phyloP scores from a whole-genome alignment of 2,888 invertebrate species.

The Listrodromus nycthemerus region DNA sequence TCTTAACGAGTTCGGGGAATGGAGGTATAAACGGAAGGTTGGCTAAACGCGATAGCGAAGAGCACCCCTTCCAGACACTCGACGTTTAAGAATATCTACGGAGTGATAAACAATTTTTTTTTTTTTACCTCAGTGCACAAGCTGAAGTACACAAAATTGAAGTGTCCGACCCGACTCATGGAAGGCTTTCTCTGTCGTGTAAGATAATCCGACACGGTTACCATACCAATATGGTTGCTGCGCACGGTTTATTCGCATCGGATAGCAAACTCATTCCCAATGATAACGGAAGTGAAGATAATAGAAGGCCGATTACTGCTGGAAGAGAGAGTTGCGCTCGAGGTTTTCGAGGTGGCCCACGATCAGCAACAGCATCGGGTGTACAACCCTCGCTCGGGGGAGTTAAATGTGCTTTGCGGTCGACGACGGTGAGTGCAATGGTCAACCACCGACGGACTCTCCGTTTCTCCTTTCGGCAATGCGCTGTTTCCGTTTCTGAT shows the following conservation, averaged over 20 bases:
- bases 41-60: neutral
- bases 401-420: slow-evolving; percentile 71
- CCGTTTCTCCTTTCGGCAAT: slow-evolving; percentile 39
- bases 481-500: slow-evolving; percentile 39
- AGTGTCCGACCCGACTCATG: neutral
- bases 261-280: slow-evolving; percentile 47
- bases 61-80: neutral
- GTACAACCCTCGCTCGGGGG: slow-evolving; percentile 31
- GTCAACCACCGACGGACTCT: slow-evolving; percentile 72
- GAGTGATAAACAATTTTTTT: neutral
- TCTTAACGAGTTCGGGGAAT: slow-evolving; percentile 19
- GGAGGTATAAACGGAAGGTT: neutral
- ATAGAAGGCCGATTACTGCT: slow-evolving; percentile 26
- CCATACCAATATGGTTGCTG: slow-evolving; percentile 7
- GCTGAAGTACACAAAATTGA: neutral
- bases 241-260: slow-evolving; percentile 37
- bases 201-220: neutral
- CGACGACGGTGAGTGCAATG: slow-evolving; percentile 69
- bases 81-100: neutral
- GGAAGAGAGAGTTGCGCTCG: slow-evolving; percentile 24
- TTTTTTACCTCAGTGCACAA: neutral
- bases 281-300: slow-evolving; percentile 43
- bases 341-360: slow-evolving; percentile 38
- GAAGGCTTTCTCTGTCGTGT: slow-evolving; percentile 1
- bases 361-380: slow-evolving; percentile 2